Evolutionary conservation across 1,140 invertebrate species (phyloP), one percentile per base, ranked within the genome.

Genomic region (Sycophila sp.): DNA sequence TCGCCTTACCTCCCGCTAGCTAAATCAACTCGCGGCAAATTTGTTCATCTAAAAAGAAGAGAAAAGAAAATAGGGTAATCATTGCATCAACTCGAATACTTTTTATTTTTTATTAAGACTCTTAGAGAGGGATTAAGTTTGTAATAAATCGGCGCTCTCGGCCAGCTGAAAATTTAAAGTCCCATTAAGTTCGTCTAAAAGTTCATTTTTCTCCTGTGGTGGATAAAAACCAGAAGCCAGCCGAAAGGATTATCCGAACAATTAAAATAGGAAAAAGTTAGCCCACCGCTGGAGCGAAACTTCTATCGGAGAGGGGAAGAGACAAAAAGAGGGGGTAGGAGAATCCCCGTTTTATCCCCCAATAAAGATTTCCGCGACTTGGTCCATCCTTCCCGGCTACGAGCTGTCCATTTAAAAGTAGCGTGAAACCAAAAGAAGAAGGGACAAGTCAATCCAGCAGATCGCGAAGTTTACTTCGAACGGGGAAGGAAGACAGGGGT

Each of bases 311-410:
- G 47, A 26, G 4, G 26, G 11, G 10, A 36, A 4, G 32, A 6
- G n/a, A 15, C 7, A 47, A 22, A 47, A n/a, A n/a, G n/a, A n/a
- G n/a, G n/a, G n/a, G n/a, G n/a, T n/a, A n/a, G n/a, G n/a, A 47
- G 24, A 47, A 47, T 47, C 42, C 42, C 42, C 42, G 8, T 47
- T 47, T 47, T 22, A 47, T 47, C 42, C 19, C n/a, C 38, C 64
- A 58, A 58, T 67, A 67, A 67, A 67, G 34, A 67, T n/a, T 67
- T 58, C n/a, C 17, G 4, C 19, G 32, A 56, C 64, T 55, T 17
- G 11, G 28, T 49, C 7, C 22, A 11, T 22, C 19, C 47, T 26
- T 10, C 24, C 28, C 51, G 51, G 51, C n/a, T 28, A n/a, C 34
- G 26, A 64, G 34, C 26, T 68, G 65, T 60, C 66, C 58, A 40